Conservation (phyloP, 2,888 invertebrate genomes). For the Nomada goodeniana region DNA sequence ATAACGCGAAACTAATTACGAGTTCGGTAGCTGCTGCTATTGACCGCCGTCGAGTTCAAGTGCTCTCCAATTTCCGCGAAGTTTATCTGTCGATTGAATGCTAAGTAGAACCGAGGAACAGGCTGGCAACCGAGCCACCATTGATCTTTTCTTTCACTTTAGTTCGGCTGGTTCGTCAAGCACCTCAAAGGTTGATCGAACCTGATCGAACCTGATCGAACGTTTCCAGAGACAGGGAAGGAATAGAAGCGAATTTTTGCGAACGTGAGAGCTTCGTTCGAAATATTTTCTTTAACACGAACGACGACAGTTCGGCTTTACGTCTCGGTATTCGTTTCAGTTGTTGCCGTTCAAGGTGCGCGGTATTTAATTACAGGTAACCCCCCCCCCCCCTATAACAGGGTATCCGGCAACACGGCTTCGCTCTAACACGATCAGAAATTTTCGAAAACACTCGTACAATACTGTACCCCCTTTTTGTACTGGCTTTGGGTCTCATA, state of each 20-base stretch:
- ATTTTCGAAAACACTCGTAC: neutral
- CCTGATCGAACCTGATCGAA: neutral
- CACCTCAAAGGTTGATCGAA: neutral
- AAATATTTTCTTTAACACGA: neutral
- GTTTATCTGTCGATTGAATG: slow-evolving; percentile 27
- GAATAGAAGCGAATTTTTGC: neutral
- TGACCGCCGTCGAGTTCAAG: slow-evolving; percentile 11
- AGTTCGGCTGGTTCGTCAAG: no score
- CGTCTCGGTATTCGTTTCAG: no score
- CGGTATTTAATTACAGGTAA: neutral
- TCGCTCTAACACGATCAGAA: no score
- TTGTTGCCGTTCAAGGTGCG: no score
- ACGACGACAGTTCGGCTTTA: neutral
- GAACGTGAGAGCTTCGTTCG: neutral
- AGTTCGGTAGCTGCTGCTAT: slow-evolving; percentile 11
- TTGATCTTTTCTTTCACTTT: neutral
- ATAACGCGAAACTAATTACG: slow-evolving; percentile 41
- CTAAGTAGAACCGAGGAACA: slow-evolving; percentile 18
- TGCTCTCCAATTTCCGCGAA: slow-evolving; percentile 17
- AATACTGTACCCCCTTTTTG: no score
- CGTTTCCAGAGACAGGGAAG: neutral
- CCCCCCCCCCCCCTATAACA: no score
- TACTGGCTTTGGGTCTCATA: no score
- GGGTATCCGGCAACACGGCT: no score
- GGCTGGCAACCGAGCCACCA: neutral